Conservation (phyloP, 2,797 vertebrate genomes). For the Bradypodion pumilum region DNA sequence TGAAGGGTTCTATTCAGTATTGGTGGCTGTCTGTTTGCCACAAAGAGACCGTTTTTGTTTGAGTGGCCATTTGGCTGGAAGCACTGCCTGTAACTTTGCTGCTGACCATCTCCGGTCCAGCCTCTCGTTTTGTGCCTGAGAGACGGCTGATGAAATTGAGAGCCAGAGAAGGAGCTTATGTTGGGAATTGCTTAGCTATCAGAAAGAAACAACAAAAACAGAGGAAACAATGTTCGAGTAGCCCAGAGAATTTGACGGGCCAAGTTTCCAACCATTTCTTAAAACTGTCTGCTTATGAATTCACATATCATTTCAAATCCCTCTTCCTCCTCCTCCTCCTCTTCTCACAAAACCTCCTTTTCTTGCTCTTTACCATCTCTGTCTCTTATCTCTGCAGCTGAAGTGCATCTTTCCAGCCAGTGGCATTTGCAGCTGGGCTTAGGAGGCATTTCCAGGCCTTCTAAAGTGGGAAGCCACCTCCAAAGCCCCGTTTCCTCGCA, state of each 20-base stretch:
- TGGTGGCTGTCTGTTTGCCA: not conserved
- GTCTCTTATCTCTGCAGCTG: too few species aligned
- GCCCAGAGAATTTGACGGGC: too few species aligned
- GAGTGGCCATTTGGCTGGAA: not conserved
- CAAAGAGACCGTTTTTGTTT: not conserved
- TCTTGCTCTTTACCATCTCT: too few species aligned
- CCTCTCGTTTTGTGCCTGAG: slow-evolving; percentile 11
- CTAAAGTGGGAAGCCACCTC: too few species aligned
- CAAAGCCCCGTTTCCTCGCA: too few species aligned
- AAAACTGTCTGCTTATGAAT: not conserved
- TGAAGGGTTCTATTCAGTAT: not conserved
- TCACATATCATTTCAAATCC: too few species aligned
- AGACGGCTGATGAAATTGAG: too few species aligned
- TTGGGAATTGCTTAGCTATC: not conserved
- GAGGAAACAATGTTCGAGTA: too few species aligned
- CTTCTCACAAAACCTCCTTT: not conserved
- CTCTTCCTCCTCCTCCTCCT: not conserved
- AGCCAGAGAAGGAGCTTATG: too few species aligned
- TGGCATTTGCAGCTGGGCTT: too few species aligned
- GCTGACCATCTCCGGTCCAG: slow-evolving; percentile 9
- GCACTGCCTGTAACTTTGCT: slow-evolving; percentile 5
- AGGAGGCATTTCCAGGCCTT: not conserved
- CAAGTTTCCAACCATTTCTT: not conserved
- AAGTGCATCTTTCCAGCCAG: not conserved
- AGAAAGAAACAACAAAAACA: too few species aligned